Conservation (phyloP, 2,113 vertebrate genomes). For the Crotophaga sulcirostris region DNA sequence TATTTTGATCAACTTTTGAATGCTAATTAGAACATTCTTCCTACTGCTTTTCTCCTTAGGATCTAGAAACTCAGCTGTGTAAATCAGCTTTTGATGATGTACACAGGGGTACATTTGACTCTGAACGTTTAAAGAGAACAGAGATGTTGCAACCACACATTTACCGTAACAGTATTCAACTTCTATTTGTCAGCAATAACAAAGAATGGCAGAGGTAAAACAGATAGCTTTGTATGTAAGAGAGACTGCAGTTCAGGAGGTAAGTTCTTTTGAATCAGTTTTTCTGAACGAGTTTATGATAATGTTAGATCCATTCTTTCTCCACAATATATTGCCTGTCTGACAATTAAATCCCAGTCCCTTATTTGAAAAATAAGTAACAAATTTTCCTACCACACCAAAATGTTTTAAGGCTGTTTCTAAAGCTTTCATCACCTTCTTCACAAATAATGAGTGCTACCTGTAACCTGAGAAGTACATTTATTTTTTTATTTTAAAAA, state of each 20-base stretch:
- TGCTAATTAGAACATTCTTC: constrained; percentile 28
- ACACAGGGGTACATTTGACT: constrained; percentile 25
- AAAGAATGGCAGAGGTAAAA: background rate
- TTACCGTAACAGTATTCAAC: background rate
- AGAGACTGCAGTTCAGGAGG: background rate
- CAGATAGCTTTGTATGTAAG: background rate
- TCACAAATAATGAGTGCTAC: background rate
- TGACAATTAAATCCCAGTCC: background rate
- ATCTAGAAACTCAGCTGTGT: constrained; percentile 28
- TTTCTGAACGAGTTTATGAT: background rate
- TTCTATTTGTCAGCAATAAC: background rate
- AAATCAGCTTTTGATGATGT: constrained; percentile 57
- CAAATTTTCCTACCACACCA: background rate
- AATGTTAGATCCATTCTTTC: background rate
- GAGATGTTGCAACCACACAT: background rate
- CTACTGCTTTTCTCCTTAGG: constrained; percentile 38
- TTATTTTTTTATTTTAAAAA: background rate
- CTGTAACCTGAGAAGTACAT: background rate
- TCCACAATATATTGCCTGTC: background rate
- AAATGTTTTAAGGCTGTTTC: background rate
- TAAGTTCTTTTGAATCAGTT: background rate
- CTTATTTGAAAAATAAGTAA: background rate
- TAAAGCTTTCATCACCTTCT: background rate
- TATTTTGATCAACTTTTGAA: constrained; percentile 55
- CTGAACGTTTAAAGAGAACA: background rate